Conservation (phyloP, 1,140 invertebrate genomes). For the Aphelinus certus region DNA sequence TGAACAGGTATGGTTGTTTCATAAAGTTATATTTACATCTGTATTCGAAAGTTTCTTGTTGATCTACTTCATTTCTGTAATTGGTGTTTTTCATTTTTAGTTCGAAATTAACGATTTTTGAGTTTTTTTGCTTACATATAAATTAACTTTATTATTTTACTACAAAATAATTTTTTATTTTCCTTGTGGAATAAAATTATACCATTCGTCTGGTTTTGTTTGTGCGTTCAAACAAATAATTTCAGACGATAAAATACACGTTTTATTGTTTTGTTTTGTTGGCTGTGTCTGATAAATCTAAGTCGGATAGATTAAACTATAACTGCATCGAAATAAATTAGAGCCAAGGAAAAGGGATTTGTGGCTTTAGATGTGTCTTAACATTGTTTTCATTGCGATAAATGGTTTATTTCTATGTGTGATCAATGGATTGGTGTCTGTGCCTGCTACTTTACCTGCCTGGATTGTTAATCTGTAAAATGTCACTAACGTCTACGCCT, state of each 20-base stretch:
- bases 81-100: constrained; percentile 1
- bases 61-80: not conserved
- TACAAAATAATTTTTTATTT: too few species aligned
- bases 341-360: not conserved
- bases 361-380: constrained; percentile 10
- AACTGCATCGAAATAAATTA: too few species aligned
- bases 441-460: constrained; percentile 47
- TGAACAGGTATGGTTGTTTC: constrained; percentile 71
- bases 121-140: too few species aligned
- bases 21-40: not conserved
- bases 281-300: too few species aligned
- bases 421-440: constrained; percentile 46
- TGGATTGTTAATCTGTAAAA: constrained; percentile 47
- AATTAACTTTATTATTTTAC: too few species aligned
- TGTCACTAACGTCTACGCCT: constrained; percentile 46
- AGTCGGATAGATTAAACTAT: too few species aligned
- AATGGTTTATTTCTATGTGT: constrained; percentile 48
- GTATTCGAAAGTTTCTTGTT: constrained; percentile 29
- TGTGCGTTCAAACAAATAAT: too few species aligned
- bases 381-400: constrained; percentile 1
- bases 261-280: too few species aligned
- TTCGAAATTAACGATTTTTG: too few species aligned
- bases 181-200: too few species aligned
- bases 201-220: too few species aligned
- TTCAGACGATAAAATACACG: too few species aligned